Evolutionary conservation across 2,797 vertebrate genomes (phyloP).

Genomic region (Dicrostonyx torquatus): DNA sequence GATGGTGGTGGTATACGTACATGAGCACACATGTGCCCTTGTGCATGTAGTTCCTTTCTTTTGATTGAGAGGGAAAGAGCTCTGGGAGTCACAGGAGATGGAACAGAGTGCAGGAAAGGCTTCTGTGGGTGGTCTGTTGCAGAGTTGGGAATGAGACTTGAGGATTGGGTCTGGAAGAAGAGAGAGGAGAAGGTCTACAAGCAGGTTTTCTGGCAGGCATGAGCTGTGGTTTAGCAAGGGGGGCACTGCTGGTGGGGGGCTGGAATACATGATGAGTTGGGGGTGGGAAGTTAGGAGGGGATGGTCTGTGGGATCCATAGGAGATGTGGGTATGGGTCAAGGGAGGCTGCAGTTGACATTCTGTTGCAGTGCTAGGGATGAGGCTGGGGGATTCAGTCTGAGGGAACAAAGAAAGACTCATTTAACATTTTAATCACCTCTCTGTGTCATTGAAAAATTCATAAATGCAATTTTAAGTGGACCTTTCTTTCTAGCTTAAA

Average conservation of each 20-base stretch:
- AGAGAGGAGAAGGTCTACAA: background rate
- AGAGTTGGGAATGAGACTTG: background rate
- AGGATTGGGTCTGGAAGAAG: too few relatives aligned
- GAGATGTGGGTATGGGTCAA: too few relatives aligned
- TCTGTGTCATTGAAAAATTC: constrained; percentile 22
- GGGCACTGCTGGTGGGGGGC: background rate
- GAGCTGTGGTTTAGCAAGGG: background rate
- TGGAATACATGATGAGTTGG: background rate
- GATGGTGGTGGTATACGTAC: background rate
- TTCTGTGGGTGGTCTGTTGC: background rate
- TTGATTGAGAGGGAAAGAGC: background rate
- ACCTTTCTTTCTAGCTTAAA: background rate
- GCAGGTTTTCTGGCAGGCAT: background rate
- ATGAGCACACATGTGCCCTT: background rate
- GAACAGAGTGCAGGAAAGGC: background rate
- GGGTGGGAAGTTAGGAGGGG: background rate
- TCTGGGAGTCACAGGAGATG: background rate
- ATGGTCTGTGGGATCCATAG: background rate
- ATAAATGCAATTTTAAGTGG: constrained; percentile 25
- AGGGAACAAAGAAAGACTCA: background rate
- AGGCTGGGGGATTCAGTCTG: background rate
- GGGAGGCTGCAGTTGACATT: background rate
- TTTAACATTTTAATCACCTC: constrained; percentile 44
- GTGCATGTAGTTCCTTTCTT: background rate
- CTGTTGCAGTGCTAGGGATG: background rate